Conservation (phyloP, 2,888 invertebrate species). For the Polymixis lichenea region DNA sequence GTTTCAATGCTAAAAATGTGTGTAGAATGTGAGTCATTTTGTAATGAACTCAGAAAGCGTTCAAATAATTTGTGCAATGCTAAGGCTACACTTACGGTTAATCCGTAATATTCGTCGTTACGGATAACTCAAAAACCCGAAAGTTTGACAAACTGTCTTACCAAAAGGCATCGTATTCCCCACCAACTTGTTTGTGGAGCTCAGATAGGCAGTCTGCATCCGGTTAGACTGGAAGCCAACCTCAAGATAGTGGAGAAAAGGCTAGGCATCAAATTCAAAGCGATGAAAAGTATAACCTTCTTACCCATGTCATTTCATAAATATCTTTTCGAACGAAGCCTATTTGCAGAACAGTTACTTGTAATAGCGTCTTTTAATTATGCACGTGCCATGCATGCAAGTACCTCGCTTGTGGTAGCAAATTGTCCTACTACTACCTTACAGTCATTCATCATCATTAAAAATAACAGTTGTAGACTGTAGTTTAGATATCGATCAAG, state of each 20-base stretch:
- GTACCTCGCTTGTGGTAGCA: background rate
- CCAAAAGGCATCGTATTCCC: background rate
- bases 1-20: background rate
- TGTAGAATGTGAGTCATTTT: background rate
- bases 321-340: background rate
- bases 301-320: background rate
- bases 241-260: background rate
- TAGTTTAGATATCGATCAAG: background rate
- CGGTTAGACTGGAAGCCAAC: background rate
- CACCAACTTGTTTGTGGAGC: background rate
- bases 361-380: background rate
- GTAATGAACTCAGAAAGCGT: conserved; percentile 4
- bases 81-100: background rate
- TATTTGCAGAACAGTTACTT: conserved; percentile 3
- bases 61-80: background rate
- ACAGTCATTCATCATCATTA: background rate
- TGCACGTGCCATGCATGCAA: background rate
- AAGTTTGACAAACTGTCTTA: background rate
- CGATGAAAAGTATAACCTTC: background rate
- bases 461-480: background rate
- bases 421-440: too few relatives aligned
- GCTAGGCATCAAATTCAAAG: background rate
- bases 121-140: background rate
- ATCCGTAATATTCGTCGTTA: too few relatives aligned
- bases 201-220: background rate